Evolutionary conservation across 2,797 vertebrate species (phyloP).

Genomic region (Psittacula derbiana): DNA sequence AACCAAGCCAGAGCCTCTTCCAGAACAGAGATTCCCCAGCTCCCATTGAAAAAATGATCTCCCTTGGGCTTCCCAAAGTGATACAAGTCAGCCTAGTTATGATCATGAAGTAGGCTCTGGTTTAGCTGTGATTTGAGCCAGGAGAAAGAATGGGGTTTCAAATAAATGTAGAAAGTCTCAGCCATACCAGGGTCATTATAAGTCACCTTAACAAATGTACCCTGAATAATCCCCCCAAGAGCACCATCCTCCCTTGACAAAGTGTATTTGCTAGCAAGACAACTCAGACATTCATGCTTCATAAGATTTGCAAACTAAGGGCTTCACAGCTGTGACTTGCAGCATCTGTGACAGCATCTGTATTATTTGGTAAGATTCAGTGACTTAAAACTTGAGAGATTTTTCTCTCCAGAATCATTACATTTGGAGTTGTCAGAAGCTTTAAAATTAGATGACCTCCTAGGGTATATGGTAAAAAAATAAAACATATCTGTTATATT

Average conservation of each 20-base stretch:
- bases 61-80: background rate
- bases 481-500: background rate
- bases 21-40: background rate
- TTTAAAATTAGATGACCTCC: background rate
- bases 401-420: background rate
- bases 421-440: background rate
- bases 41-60: background rate
- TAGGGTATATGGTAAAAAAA: background rate
- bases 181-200: background rate
- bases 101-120: background rate
- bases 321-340: background rate
- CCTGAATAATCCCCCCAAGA: background rate
- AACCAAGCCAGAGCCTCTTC: background rate
- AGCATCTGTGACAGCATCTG: background rate
- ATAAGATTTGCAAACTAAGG: background rate
- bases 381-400: background rate
- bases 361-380: background rate
- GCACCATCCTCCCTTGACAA: background rate
- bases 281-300: background rate
- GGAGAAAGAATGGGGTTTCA: background rate
- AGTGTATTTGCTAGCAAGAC: background rate
- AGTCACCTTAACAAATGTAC: background rate
- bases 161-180: background rate
- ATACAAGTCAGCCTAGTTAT: background rate
- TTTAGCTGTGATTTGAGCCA: background rate